Percentiles rank a stretch among this genome's conserved stretches.
phyloP scores from a whole-genome alignment of 1,140 invertebrate genomes.

The Megalopta genalis region DNA sequence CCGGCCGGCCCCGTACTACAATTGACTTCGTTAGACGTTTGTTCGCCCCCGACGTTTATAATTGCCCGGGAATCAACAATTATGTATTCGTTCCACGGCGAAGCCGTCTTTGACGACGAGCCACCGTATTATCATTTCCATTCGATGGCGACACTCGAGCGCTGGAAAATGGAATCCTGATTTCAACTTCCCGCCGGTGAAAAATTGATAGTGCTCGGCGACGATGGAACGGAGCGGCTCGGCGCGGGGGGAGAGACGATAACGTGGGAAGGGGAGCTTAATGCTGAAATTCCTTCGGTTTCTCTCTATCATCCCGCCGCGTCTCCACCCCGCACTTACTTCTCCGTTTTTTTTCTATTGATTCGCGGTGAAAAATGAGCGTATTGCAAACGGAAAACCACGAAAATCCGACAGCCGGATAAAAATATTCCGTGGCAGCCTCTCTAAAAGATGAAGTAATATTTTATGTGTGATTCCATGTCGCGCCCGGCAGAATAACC shows the following conservation, averaged over 20 bases:
- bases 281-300: conserved; percentile 20
- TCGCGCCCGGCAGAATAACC: too few relatives aligned
- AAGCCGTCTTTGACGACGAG: background rate
- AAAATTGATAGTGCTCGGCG: conserved; percentile 32
- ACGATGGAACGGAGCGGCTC: background rate
- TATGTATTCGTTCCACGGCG: background rate
- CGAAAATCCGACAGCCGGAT: background rate
- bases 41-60: conserved; percentile 20
- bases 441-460: too few relatives aligned
- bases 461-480: too few relatives aligned
- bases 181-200: conserved; percentile 47
- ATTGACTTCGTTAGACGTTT: conserved; percentile 35
- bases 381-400: background rate
- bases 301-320: conserved; percentile 12
- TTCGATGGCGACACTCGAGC: background rate
- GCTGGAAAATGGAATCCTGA: conserved; percentile 44
- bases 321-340: background rate
- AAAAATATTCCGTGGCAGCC: too few relatives aligned
- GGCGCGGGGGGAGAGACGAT: too few relatives aligned
- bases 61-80: conserved; percentile 19
- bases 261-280: background rate
- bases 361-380: background rate
- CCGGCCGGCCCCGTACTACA: background rate
- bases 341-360: conserved; percentile 5
- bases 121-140: background rate